A percentile compares a stretch with the other conserved stretches of the same genome.
These are phyloP conservation scores for Danaus plexippus DNA, from an alignment of 1,140 invertebrate genomes.

Conservation along the genomic window DNA sequence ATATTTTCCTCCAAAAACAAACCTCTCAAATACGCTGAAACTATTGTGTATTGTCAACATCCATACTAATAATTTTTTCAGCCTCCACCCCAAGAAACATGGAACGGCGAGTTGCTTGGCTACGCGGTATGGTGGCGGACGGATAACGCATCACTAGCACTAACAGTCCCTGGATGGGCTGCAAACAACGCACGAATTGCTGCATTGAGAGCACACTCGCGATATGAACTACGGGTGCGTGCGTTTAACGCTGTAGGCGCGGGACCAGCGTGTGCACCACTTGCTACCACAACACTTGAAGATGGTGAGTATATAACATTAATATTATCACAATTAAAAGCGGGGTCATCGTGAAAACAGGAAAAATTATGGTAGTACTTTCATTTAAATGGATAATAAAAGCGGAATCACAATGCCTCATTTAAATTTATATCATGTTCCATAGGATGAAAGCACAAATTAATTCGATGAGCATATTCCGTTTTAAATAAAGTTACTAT, in stretches of 20 bases:
- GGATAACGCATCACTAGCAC: conserved; percentile 37
- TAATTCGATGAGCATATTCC: too few relatives aligned
- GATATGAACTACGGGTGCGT: conserved; percentile 84
- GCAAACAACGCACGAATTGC: conserved; percentile 63
- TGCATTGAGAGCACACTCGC: conserved; percentile 81
- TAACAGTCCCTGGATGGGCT: conserved; percentile 78
- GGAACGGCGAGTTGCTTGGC: conserved; percentile 87
- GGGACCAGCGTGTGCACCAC: conserved; percentile 82
- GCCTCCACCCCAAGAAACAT: conserved; percentile 81
- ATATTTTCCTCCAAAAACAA: too few relatives aligned
- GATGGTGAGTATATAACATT: conserved; percentile 74
- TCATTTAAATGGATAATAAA: too few relatives aligned
- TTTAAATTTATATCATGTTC: too few relatives aligned
- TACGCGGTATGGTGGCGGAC: conserved; percentile 81
- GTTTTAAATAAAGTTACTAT: too few relatives aligned
- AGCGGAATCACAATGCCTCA: too few relatives aligned
- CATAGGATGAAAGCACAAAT: too few relatives aligned
- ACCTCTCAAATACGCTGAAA: too few relatives aligned
- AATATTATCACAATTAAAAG: too few relatives aligned
- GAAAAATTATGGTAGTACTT: too few relatives aligned
- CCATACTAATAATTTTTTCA: conserved; percentile 16
- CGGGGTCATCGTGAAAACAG: too few relatives aligned
- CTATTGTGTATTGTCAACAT: conserved; percentile 2
- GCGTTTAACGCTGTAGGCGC: conserved; percentile 90
- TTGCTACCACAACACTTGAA: conserved; percentile 86